A percentile compares a stretch with the other conserved stretches of the same genome.
phyloP scores from a whole-genome alignment of 2,113 vertebrate genomes.

The Leucopsar rothschildi region DNA sequence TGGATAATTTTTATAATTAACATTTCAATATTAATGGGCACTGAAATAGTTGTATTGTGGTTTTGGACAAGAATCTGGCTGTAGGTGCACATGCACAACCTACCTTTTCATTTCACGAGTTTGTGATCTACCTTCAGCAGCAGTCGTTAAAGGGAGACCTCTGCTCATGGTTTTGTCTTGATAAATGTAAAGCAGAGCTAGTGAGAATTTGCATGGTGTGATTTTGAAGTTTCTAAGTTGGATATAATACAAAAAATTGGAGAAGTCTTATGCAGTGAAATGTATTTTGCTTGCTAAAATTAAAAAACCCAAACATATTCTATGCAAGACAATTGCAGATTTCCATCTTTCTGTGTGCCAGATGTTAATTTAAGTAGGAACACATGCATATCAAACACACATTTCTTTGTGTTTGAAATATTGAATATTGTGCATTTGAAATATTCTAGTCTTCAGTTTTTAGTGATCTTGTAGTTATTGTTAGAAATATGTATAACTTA shows the following conservation, averaged over 20 bases:
- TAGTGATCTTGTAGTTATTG: not conserved
- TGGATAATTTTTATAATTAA: not conserved
- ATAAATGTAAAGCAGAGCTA: not conserved
- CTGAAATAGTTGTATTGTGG: not conserved
- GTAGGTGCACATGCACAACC: fast-evolving
- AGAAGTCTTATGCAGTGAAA: not conserved
- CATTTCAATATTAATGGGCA: not conserved
- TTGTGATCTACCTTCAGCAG: not conserved
- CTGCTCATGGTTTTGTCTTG: not conserved
- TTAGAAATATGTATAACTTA: not conserved
- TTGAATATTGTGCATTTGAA: not conserved
- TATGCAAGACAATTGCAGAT: not conserved
- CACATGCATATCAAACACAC: not conserved
- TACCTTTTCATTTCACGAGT: not conserved
- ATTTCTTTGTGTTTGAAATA: not conserved
- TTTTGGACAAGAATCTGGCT: not conserved
- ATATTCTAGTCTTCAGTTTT: not conserved
- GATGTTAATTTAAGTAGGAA: not conserved
- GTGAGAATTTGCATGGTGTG: not conserved
- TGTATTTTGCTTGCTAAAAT: not conserved
- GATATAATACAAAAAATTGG: not conserved
- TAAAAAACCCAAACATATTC: not conserved
- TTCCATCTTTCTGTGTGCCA: not conserved
- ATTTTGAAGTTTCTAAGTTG: not conserved
- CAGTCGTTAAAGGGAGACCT: not conserved